Conservation (phyloP, 2,113 vertebrate genomes). For the Sminthopsis crassicaudata region DNA sequence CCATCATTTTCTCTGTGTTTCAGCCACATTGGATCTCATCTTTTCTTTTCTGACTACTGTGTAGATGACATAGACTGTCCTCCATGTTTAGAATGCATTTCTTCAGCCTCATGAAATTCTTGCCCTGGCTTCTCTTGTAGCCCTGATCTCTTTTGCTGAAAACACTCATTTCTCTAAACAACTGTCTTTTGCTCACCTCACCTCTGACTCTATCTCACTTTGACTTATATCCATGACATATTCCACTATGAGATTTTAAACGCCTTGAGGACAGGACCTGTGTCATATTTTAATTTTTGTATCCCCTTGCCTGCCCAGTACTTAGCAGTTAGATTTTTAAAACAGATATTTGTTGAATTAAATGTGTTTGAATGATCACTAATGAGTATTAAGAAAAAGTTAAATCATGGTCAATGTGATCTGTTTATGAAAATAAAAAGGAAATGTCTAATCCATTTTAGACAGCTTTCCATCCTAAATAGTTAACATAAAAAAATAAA, state of each 20-base stretch:
- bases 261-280: background rate
- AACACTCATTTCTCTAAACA: background rate
- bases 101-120: background rate
- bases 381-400: background rate
- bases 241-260: background rate
- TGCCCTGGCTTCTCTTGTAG: background rate
- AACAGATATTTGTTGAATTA: background rate
- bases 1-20: background rate
- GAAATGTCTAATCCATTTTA: background rate
- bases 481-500: constrained; percentile 9
- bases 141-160: background rate
- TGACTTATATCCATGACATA: background rate
- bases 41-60: background rate
- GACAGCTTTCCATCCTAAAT: constrained; percentile 10
- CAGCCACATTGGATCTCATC: background rate
- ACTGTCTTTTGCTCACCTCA: background rate
- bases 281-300: background rate
- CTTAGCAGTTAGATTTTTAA: background rate
- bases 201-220: background rate
- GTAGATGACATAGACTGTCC: background rate
- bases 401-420: background rate
- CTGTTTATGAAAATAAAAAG: constrained; percentile 1
- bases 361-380: background rate
- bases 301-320: background rate
- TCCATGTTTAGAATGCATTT: background rate